Evolutionary conservation across 2,888 invertebrate genomes (phyloP).

Genomic region (Conomelus anceps): DNA sequence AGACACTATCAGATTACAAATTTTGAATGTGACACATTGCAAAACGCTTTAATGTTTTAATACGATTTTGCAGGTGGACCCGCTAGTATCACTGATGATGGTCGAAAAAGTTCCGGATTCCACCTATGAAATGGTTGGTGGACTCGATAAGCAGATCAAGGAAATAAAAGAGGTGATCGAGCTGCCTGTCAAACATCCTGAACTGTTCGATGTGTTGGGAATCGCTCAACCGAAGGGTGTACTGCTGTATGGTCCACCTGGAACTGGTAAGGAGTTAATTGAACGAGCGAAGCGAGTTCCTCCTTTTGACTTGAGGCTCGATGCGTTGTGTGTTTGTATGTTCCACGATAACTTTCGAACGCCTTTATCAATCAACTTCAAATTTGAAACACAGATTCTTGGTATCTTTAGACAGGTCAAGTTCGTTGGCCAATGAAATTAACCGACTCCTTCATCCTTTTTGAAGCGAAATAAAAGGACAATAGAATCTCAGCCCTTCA

Average conservation of each 20-base stretch:
- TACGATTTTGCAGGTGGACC: constrained; percentile 66
- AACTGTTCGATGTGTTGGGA: constrained; percentile 97
- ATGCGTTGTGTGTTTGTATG: no score
- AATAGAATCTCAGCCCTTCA: no score
- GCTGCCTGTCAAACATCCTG: constrained; percentile 97
- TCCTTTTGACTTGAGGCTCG: not conserved
- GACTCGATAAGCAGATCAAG: constrained; percentile 98
- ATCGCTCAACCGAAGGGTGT: constrained; percentile 99
- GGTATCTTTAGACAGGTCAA: no score
- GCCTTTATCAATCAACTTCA: no score
- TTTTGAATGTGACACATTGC: not conserved
- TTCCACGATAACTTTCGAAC: no score
- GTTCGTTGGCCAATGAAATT: no score
- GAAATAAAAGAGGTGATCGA: constrained; percentile 99
- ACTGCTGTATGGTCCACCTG: constrained; percentile 94
- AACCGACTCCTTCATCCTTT: no score
- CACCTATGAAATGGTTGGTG: constrained; percentile 99
- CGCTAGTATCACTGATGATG: constrained; percentile 99
- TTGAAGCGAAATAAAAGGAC: no score
- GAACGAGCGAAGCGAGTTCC: no score
- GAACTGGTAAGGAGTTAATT: constrained; percentile 50
- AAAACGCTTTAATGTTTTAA: not conserved
- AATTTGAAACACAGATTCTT: no score
- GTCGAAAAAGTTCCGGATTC: constrained; percentile 99
- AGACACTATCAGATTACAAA: not conserved